phyloP scores from a whole-genome alignment of 2,797 vertebrate species.

The Lepus oiostolus region DNA sequence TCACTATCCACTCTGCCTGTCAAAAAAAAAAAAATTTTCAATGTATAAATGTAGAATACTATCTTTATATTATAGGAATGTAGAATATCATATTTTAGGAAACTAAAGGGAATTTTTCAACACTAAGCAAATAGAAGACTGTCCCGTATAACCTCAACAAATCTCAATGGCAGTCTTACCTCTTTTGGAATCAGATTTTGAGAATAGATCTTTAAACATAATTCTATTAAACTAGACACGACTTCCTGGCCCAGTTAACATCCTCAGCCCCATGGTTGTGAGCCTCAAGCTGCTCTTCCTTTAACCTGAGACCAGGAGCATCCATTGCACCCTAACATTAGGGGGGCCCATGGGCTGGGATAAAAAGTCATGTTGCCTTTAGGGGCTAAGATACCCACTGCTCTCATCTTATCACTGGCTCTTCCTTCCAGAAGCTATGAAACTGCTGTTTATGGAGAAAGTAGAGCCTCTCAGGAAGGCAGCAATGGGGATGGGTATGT shows the following conservation, averaged over 20 bases:
- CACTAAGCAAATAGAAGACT: background rate
- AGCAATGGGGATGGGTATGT: background rate
- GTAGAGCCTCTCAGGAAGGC: background rate
- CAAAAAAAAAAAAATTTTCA: no score
- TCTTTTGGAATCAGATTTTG: background rate
- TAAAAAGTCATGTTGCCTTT: background rate
- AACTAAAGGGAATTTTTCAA: background rate
- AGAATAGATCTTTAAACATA: background rate
- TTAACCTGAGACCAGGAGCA: background rate
- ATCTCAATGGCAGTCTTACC: background rate
- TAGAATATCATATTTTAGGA: conserved; percentile 2
- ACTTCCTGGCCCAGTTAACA: background rate
- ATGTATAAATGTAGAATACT: no score
- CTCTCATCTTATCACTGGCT: background rate
- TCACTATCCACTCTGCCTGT: no score
- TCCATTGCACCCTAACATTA: background rate
- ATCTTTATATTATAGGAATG: background rate
- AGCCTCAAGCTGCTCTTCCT: background rate
- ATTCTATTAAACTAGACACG: background rate
- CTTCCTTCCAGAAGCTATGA: background rate
- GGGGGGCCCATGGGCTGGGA: background rate
- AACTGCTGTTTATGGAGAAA: background rate
- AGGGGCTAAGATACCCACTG: background rate
- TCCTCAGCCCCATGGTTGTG: background rate
- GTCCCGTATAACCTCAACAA: background rate